These are phyloP conservation scores for Tiliqua scincoides DNA, from an alignment of 2,113 vertebrate genomes.

Conservation along the genomic window DNA sequence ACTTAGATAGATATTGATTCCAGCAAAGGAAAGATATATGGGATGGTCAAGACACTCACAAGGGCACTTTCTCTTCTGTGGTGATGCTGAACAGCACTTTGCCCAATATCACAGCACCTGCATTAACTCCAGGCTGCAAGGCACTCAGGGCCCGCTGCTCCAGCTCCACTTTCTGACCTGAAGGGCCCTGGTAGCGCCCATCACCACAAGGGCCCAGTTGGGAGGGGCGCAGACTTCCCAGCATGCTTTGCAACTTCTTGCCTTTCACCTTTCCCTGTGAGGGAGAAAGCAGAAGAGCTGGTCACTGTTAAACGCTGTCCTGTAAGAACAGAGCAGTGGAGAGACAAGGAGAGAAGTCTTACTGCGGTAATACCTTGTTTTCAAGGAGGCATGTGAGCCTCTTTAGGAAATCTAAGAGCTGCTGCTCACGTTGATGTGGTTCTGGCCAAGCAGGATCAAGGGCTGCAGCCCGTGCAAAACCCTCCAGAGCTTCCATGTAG, in stretches of 20 bases:
- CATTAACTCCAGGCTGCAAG: conserved; percentile 80
- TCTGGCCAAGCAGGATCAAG: conserved; percentile 87
- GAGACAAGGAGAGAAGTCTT: background rate
- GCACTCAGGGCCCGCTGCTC: conserved; percentile 72
- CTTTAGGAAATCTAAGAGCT: conserved; percentile 84
- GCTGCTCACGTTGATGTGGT: conserved; percentile 79
- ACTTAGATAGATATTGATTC: too few relatives aligned
- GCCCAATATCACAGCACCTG: conserved; percentile 82
- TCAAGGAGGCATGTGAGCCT: conserved; percentile 80
- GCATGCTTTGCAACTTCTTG: conserved; percentile 85
- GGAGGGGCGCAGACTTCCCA: conserved; percentile 79
- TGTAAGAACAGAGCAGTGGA: background rate
- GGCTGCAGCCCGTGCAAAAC: conserved; percentile 81
- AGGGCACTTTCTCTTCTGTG: conserved; percentile 87
- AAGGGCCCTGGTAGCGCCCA: conserved; percentile 79
- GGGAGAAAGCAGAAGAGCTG: background rate
- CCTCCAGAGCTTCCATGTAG: conserved; percentile 83
- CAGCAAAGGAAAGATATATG: background rate
- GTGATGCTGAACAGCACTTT: conserved; percentile 92
- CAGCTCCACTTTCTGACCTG: conserved; percentile 79
- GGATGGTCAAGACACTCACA: conserved; percentile 79
- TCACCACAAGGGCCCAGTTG: conserved; percentile 84
- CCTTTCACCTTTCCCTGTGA: conserved; percentile 87
- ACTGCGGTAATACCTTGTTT: conserved; percentile 79
- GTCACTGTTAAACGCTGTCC: too few relatives aligned